A percentile compares a stretch with the other conserved stretches of the same genome.
Evolutionary conservation across 1,140 invertebrate species (phyloP).

Genomic region (Drosophila ogumai): DNA sequence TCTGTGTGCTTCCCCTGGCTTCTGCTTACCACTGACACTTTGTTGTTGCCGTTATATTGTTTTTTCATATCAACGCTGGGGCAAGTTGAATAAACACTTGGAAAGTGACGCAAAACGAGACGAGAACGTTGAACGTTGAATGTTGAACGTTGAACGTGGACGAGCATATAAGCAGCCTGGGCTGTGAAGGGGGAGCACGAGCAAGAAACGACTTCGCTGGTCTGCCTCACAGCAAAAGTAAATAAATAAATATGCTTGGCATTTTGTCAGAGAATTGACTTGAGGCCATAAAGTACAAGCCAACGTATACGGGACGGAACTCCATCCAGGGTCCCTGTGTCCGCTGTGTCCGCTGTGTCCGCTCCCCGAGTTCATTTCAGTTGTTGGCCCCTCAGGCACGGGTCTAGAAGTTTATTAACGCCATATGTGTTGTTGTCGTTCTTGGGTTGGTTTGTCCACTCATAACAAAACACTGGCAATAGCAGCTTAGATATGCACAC

Average conservation of each 20-base stretch:
- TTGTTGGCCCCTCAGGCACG: conserved; percentile 43
- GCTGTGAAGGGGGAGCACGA: neutral
- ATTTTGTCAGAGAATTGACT: conserved; percentile 82
- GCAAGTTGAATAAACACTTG: conserved; percentile 76
- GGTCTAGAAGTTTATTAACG: conserved; percentile 77
- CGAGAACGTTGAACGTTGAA: conserved; percentile 27
- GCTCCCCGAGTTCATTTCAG: conserved; percentile 16
- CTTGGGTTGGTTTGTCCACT: conserved; percentile 56
- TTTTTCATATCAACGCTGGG: conserved; percentile 51
- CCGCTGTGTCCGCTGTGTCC: conserved; percentile 1
- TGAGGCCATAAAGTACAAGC: conserved; percentile 78
- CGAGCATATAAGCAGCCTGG: conserved; percentile 30
- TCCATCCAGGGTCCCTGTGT: conserved; percentile 6
- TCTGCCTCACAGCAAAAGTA: conserved; percentile 57
- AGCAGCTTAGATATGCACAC: conserved; percentile 49
- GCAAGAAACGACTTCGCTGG: conserved; percentile 22
- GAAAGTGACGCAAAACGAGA: conserved; percentile 67
- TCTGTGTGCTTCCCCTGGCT: conserved; percentile 6
- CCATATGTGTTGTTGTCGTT: conserved; percentile 66
- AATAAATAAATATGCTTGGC: conserved; percentile 83
- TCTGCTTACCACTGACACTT: conserved; percentile 9
- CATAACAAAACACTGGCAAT: conserved; percentile 64
- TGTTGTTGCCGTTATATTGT: conserved; percentile 33
- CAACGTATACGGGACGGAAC: conserved; percentile 52
- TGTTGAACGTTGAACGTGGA: conserved; percentile 38